Conservation (phyloP, 1,140 invertebrate species). For the Drosophila erecta region DNA sequence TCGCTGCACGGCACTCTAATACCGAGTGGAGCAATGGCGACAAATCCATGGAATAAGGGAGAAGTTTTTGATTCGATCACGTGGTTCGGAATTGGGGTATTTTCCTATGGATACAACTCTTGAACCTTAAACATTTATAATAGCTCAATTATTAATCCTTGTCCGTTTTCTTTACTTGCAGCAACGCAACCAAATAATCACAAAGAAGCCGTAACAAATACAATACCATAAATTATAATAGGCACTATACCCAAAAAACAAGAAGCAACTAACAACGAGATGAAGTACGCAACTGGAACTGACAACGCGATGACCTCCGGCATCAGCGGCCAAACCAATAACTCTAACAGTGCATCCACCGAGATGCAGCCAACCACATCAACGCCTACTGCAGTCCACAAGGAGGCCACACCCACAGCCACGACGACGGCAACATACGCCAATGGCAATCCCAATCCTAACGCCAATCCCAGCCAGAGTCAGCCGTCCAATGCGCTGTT, state of each 20-base stretch:
- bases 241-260: conserved; percentile 38
- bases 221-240: conserved; percentile 37
- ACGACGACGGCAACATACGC: conserved; percentile 60
- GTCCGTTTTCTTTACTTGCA: conserved; percentile 38
- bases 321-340: conserved; percentile 53
- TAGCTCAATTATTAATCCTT: not conserved
- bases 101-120: not conserved
- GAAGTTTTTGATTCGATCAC: conserved; percentile 47
- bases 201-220: conserved; percentile 38
- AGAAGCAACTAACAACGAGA: conserved; percentile 54
- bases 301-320: conserved; percentile 67
- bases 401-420: conserved; percentile 32
- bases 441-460: conserved; percentile 33
- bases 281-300: conserved; percentile 67
- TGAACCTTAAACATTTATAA: too few species aligned
- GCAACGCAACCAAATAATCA: conserved; percentile 50
- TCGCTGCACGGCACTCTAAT: conserved; percentile 40
- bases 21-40: conserved; percentile 30
- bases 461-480: conserved; percentile 30
- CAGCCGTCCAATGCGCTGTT: conserved; percentile 85
- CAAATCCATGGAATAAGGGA: conserved; percentile 25
- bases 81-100: conserved; percentile 16
- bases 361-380: conserved; percentile 60
- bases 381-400: conserved; percentile 34
- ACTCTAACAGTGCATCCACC: conserved; percentile 53